These are phyloP conservation scores for Pogonognathellus flavescens DNA, from an alignment of 1,140 invertebrate species.

Conservation along the genomic window DNA sequence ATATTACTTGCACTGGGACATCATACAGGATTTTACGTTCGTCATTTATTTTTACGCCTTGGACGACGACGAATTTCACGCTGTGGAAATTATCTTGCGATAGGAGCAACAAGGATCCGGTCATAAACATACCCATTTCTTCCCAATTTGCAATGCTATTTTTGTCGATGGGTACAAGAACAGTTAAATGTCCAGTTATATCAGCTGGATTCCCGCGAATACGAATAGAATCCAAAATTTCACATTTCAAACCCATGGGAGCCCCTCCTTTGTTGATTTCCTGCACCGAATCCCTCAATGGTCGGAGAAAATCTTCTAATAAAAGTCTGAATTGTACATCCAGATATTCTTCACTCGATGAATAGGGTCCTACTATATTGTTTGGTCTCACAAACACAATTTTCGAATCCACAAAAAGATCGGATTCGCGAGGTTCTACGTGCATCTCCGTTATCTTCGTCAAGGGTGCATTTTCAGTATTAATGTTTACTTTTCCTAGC, in stretches of 20 bases:
- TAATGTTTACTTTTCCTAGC: background rate
- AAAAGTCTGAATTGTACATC: slow-evolving; percentile 75
- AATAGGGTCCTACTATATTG: slow-evolving; percentile 70
- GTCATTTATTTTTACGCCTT: slow-evolving; percentile 70
- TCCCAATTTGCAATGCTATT: background rate
- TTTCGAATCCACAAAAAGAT: background rate
- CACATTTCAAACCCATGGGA: background rate
- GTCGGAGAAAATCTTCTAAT: slow-evolving; percentile 77
- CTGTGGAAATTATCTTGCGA: slow-evolving; percentile 78
- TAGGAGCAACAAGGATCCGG: slow-evolving; percentile 80
- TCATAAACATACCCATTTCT: background rate
- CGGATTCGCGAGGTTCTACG: background rate
- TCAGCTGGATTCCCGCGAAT: background rate
- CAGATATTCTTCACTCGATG: slow-evolving; percentile 72
- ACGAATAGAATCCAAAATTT: background rate
- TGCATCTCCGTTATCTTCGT: background rate
- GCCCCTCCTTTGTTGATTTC: background rate
- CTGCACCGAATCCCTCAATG: slow-evolving; percentile 74
- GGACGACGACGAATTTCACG: slow-evolving; percentile 78
- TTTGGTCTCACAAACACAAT: slow-evolving; percentile 70
- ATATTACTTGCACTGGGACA: background rate
- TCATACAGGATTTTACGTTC: background rate
- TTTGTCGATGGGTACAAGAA: background rate
- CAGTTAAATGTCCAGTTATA: background rate
- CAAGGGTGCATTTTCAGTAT: background rate